A percentile compares a stretch with the other conserved stretches of the same genome.
Conservation (phyloP, 2,113 vertebrate genomes). For the Psilopsiagon aurifrons region DNA sequence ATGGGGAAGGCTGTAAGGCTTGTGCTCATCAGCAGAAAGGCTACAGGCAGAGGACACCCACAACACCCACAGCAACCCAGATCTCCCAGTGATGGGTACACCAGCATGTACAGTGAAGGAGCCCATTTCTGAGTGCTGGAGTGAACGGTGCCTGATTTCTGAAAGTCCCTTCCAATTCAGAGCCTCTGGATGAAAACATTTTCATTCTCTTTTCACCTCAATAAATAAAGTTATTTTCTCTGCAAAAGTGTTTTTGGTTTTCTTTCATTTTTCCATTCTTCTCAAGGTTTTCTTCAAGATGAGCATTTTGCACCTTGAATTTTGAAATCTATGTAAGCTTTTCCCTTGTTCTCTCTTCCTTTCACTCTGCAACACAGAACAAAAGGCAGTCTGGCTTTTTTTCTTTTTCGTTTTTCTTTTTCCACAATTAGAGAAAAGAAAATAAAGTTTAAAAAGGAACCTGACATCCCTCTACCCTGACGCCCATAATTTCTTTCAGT, state of each 20-base stretch:
- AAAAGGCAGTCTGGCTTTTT: background rate
- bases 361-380: background rate
- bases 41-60: fast-evolving
- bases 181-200: background rate
- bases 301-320: background rate
- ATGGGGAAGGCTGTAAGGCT: background rate
- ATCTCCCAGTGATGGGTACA: background rate
- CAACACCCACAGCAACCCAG: fast-evolving
- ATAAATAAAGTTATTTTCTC: background rate
- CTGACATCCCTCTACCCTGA: background rate
- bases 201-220: background rate
- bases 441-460: background rate
- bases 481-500: background rate
- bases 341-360: background rate
- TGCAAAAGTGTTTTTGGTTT: background rate
- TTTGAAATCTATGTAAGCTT: background rate
- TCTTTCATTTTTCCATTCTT: background rate
- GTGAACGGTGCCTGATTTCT: background rate
- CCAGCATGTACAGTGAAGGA: fast-evolving
- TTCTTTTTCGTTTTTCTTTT: background rate
- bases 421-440: background rate
- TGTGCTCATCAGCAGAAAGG: background rate
- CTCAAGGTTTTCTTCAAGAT: background rate
- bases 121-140: background rate
- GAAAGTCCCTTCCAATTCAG: background rate